Evolutionary conservation across 2,888 invertebrate species (phyloP).

Genomic region (Ypsolopha scabrella): DNA sequence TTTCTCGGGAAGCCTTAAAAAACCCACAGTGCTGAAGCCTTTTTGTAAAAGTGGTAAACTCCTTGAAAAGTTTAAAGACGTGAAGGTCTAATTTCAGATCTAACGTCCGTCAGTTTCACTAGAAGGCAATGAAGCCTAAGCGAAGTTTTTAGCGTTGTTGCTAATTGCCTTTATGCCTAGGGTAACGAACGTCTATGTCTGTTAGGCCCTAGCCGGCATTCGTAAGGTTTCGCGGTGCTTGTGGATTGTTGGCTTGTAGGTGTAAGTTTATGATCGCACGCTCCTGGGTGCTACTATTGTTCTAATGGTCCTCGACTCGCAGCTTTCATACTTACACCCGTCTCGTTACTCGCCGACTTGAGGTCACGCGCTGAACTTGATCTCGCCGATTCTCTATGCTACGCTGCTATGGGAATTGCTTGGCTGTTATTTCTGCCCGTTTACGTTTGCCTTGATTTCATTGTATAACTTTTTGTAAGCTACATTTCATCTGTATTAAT

Average conservation of each 20-base stretch:
- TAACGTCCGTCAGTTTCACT: no score
- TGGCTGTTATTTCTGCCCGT: constrained; percentile 18
- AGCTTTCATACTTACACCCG: constrained; percentile 27
- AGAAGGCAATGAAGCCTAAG: neutral
- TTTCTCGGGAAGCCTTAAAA: no score
- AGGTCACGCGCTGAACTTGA: constrained; percentile 52
- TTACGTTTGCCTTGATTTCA: neutral
- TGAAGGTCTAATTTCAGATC: no score
- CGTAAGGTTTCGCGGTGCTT: neutral
- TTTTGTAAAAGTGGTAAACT: no score
- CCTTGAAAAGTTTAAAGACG: no score
- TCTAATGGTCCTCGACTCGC: constrained; percentile 45
- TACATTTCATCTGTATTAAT: no score
- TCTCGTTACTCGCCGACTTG: constrained; percentile 35
- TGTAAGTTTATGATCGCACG: constrained; percentile 10
- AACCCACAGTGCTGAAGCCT: no score
- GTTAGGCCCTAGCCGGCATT: neutral
- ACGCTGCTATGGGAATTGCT: constrained; percentile 32
- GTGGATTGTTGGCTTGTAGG: neutral
- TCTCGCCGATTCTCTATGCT: constrained; percentile 45
- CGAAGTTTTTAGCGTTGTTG: neutral
- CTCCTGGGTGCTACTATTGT: constrained; percentile 48
- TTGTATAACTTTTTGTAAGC: neutral
- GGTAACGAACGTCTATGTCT: neutral
- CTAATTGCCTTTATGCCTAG: neutral